These are phyloP conservation scores for Gouania willdenowi DNA, from an alignment of 2,797 vertebrate genomes.

Conservation along the genomic window DNA sequence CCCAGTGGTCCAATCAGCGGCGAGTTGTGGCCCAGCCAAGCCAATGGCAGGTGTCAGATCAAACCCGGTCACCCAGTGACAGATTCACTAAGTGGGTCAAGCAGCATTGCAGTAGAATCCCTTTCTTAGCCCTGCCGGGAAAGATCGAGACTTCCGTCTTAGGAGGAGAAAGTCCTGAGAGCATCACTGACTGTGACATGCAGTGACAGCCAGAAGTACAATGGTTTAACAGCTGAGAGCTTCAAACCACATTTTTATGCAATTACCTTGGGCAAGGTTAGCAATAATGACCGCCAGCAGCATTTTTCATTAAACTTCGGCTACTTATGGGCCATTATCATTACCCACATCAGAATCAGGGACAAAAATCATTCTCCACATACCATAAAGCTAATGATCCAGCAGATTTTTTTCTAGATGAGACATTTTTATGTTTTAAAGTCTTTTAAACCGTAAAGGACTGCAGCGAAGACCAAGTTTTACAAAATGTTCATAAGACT, in stretches of 20 bases:
- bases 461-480: background rate
- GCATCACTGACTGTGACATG: background rate
- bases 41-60: conserved; percentile 47
- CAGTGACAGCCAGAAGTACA: background rate
- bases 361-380: conserved; percentile 12
- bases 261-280: conserved; percentile 38
- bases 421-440: conserved; percentile 1
- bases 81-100: conserved; percentile 35
- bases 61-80: conserved; percentile 46
- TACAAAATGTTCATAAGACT: background rate
- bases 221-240: conserved; percentile 15
- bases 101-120: conserved; percentile 11
- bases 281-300: conserved; percentile 23
- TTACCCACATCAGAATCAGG: conserved; percentile 24
- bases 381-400: conserved; percentile 14
- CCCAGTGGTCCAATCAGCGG: conserved; percentile 38
- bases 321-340: conserved; percentile 28
- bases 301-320: conserved; percentile 26
- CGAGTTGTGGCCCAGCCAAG: conserved; percentile 14
- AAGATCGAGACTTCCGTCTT: too few species aligned
- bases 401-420: conserved; percentile 13
- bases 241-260: conserved; percentile 16
- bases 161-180: background rate
- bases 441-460: background rate
- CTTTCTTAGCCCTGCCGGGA: conserved; percentile 7